Conservation (phyloP, 1,140 invertebrate genomes). For the Apis laboriosa region DNA sequence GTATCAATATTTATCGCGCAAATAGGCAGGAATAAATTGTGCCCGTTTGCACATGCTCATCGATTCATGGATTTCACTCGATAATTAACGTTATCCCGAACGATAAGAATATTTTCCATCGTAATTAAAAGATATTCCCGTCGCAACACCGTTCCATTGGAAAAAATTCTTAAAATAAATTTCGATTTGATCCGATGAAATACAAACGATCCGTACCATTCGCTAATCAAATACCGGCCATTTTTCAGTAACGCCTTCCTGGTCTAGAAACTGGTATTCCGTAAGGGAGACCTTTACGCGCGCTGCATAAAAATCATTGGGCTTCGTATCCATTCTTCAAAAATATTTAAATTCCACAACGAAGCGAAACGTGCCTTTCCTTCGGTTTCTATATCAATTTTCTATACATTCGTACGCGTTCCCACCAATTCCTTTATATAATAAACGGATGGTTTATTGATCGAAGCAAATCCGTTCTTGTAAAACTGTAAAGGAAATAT, state of each 20-base stretch:
- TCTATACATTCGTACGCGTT: slow-evolving; percentile 14
- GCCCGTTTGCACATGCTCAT: background rate
- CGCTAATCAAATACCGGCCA: slow-evolving; percentile 62
- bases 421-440: background rate
- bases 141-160: background rate
- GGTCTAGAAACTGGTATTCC: slow-evolving; percentile 39
- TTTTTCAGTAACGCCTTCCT: slow-evolving; percentile 34
- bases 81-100: background rate
- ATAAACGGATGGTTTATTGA: background rate
- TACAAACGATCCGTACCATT: background rate
- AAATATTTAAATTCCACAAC: slow-evolving; percentile 53
- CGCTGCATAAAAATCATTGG: slow-evolving; percentile 54
- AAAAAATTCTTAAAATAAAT: background rate
- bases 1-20: slow-evolving; percentile 45
- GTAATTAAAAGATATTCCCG: background rate
- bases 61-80: background rate
- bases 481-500: background rate
- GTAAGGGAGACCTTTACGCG: slow-evolving; percentile 42
- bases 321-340: slow-evolving; percentile 23
- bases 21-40: slow-evolving; percentile 15
- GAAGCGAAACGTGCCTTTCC: slow-evolving; percentile 25
- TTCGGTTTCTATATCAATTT: slow-evolving; percentile 19
- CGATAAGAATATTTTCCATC: background rate
- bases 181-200: background rate
- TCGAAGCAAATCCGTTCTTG: background rate